Evolutionary conservation across 2,888 invertebrate genomes (phyloP).

Genomic region (Pristionchus maxplancki): DNA sequence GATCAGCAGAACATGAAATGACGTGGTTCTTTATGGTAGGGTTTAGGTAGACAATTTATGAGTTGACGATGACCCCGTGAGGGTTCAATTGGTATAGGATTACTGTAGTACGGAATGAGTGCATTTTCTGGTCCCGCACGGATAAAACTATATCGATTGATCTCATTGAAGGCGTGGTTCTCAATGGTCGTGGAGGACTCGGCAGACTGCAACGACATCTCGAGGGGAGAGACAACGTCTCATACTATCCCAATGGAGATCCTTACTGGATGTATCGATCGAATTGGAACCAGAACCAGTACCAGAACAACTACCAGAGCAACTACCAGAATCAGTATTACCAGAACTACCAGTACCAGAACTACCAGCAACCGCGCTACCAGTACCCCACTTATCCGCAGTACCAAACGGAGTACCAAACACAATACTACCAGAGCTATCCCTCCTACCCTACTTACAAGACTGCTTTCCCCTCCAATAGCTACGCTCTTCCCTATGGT

Average conservation of each 20-base stretch:
- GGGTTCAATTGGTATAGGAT: neutral
- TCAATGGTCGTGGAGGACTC: slow-evolving; percentile 39
- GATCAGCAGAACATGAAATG: neutral
- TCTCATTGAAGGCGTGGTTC: slow-evolving; percentile 15
- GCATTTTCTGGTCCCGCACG: too few relatives aligned
- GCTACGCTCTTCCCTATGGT: neutral
- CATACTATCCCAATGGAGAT: slow-evolving; percentile 26
- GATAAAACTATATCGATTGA: neutral
- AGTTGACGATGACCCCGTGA: neutral
- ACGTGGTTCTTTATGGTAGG: neutral
- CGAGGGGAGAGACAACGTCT: slow-evolving; percentile 16
- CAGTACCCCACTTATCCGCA: neutral
- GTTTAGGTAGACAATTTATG: neutral
- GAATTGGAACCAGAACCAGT: neutral
- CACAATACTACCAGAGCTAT: neutral
- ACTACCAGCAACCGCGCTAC: neutral
- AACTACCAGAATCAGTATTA: slow-evolving; percentile 6
- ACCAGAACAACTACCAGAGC: neutral
- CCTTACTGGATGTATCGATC: slow-evolving; percentile 37
- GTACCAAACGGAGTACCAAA: neutral
- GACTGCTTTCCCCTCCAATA: neutral
- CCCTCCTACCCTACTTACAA: neutral
- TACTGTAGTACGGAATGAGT: too few relatives aligned
- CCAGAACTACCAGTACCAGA: neutral
- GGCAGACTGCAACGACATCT: slow-evolving; percentile 8